A percentile compares a stretch with the other conserved stretches of the same genome.
Evolutionary conservation across 2,113 vertebrate genomes (phyloP).

Genomic region (Coracopsis vasa): DNA sequence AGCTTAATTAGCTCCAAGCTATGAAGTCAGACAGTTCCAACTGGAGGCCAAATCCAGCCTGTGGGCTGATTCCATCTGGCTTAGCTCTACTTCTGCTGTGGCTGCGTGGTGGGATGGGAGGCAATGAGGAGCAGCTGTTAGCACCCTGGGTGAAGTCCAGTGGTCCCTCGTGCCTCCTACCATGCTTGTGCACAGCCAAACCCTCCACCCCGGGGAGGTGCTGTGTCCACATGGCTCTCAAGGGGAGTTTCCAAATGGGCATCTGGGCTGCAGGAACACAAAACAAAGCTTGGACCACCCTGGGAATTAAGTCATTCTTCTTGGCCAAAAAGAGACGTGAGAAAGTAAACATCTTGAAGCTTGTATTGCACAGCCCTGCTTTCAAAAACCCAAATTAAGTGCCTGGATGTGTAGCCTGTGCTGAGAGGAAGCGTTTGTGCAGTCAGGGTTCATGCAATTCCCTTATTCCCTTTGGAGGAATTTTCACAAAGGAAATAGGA

Average conservation of each 20-base stretch:
- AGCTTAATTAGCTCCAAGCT: conserved; percentile 9
- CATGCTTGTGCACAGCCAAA: neutral
- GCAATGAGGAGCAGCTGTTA: neutral
- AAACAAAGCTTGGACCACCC: conserved; percentile 54
- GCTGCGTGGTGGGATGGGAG: neutral
- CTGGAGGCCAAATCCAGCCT: neutral
- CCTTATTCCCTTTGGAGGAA: conserved; percentile 3
- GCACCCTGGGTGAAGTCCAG: neutral
- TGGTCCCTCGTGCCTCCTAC: neutral
- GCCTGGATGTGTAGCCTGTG: neutral
- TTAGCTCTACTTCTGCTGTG: neutral
- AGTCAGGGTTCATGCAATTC: neutral
- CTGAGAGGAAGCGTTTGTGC: neutral
- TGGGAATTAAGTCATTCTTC: conserved; percentile 28
- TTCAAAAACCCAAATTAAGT: neutral
- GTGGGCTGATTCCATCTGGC: conserved; percentile 28
- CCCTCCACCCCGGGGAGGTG: neutral
- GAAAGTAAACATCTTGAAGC: conserved; percentile 58
- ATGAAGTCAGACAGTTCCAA: neutral
- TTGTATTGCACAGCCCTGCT: neutral
- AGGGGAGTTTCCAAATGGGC: neutral
- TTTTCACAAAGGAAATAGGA: conserved; percentile 23
- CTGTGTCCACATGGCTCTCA: neutral
- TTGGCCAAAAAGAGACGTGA: conserved; percentile 15
- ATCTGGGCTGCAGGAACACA: conserved; percentile 42